Conservation (phyloP, 2,113 vertebrate genomes). For the Geococcyx californianus region DNA sequence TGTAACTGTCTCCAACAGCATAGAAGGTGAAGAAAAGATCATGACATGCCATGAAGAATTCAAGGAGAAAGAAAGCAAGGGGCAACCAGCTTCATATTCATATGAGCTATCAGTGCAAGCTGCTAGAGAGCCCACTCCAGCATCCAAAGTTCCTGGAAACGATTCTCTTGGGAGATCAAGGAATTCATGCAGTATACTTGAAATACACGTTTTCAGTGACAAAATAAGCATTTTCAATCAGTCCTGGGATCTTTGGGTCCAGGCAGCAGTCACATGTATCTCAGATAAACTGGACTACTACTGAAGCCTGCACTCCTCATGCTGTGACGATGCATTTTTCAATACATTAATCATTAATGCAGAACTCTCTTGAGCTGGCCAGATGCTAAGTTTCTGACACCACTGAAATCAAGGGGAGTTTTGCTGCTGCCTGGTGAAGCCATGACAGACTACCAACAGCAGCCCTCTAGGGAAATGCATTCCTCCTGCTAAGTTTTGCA, state of each 20-base stretch:
- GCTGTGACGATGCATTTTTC: background rate
- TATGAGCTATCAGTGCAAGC: fast-evolving
- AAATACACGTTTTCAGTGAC: background rate
- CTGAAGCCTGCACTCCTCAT: background rate
- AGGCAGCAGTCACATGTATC: background rate
- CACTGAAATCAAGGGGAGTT: background rate
- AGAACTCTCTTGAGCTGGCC: background rate
- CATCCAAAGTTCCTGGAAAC: background rate
- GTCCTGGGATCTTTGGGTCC: background rate
- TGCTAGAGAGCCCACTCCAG: background rate
- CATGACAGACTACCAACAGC: background rate
- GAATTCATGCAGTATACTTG: background rate
- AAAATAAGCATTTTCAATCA: background rate
- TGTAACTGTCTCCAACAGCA: background rate
- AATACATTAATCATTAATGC: background rate
- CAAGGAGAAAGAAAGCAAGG: background rate
- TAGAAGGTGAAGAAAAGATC: background rate
- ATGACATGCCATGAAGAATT: background rate
- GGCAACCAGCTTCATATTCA: background rate
- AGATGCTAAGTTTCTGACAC: background rate
- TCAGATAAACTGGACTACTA: background rate
- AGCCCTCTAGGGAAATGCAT: background rate
- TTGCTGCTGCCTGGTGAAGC: background rate
- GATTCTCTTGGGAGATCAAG: background rate
- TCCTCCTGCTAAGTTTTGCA: background rate